phyloP scores from a whole-genome alignment of 2,113 vertebrate genomes.

The Psilopsiagon aurifrons region DNA sequence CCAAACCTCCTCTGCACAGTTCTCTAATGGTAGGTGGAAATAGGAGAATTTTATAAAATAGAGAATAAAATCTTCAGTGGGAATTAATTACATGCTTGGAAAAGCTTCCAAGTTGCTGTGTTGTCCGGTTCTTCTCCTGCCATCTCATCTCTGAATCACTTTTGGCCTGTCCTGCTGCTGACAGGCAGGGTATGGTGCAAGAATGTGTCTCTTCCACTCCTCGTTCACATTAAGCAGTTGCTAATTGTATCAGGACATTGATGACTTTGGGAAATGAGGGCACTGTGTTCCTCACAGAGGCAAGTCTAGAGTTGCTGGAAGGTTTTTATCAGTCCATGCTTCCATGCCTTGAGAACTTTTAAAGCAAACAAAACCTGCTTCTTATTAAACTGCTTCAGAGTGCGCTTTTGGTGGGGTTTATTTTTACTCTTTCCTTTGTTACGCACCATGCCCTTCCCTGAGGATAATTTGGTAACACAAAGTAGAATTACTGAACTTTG shows the following conservation, averaged over 20 bases:
- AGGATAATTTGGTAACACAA: constrained; percentile 68
- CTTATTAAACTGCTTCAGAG: neutral
- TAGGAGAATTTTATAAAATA: neutral
- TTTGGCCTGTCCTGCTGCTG: neutral
- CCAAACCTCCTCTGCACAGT: neutral
- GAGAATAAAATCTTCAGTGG: neutral
- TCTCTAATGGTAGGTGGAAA: neutral
- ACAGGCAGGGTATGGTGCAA: neutral
- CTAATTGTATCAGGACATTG: neutral
- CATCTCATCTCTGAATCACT: neutral
- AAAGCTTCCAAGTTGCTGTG: accelerated
- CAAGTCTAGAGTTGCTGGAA: neutral
- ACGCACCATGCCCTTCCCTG: constrained; percentile 69
- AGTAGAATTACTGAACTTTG: constrained; percentile 69
- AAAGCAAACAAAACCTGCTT: neutral
- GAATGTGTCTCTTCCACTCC: neutral
- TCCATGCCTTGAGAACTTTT: neutral
- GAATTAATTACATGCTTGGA: neutral
- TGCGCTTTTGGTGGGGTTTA: neutral
- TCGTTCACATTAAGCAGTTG: neutral
- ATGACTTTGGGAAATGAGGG: constrained; percentile 37
- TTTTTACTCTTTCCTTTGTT: constrained; percentile 25
- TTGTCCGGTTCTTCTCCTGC: neutral
- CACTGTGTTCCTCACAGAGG: neutral
- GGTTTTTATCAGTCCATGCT: neutral